Evolutionary conservation across 2,888 invertebrate genomes (phyloP), one percentile per base, ranked within the genome.

Genomic region (Macrosoma leucophasiata): DNA sequence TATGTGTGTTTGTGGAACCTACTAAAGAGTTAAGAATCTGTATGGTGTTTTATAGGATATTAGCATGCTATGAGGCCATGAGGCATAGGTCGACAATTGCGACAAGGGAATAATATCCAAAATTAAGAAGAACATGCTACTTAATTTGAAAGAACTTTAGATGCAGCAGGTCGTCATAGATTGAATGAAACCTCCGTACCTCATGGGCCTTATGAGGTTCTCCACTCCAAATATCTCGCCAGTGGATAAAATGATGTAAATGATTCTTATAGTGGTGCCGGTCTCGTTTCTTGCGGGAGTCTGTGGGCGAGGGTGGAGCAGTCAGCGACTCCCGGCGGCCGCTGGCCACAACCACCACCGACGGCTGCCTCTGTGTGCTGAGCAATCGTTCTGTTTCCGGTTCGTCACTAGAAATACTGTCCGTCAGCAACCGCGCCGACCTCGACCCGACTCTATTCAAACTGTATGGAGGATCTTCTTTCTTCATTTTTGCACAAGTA

Each of bases 261-360:
- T 75, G 85, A 61, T 72, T 84, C 67, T 59, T 78, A 56, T 76
- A 84, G 48, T 65, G 81, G 30, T 67, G 75, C 27, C 43, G 36
- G 53, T 68, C 74, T 43, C 68, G 73, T 61, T 81, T 79, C 59
- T 82, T 79, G 41, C 81, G 66, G 19, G 69, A 78, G 37, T 82
- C 82, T n/a, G 72, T 75, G 4, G 85, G 85, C 14, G 85, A 85
- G 0, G 85, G 81, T 8, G 85, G 85, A 13, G 84, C 85, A 4
- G 85, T 85, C 27, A 84, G 61, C 2, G 84, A 85, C 44, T 68
- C 64, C 20, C 84, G 62, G 3, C 84, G 68, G 17, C 61, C 60
- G 36, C 61, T 56, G 36, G 57, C 50, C 24, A 66, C 64, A 17
- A 64, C 60, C 29, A 75, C 62, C 37, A 78, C 57, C 33, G 63